Base-by-base conservation (phyloP, 2,113 vertebrate species). In the Cynopterus brachyotis region DNA sequence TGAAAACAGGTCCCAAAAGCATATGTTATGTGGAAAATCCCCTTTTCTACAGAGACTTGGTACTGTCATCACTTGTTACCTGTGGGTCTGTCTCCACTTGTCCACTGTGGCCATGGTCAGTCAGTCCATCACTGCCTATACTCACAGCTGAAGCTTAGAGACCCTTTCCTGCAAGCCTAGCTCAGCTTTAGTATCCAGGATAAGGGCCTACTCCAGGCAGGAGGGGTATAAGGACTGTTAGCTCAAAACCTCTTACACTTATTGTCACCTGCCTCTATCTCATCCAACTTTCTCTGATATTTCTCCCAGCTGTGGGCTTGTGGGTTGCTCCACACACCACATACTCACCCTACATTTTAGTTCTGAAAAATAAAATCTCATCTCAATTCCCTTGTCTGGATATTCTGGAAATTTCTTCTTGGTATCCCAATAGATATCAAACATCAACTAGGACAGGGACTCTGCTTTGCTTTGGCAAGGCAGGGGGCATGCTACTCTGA, bases 81-180 rank as follows among this genome's bases (percentile, higher is more conserved):
- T 0, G 0, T 15, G n/a, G 13, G 8, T 67, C 85, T 17, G 0
- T 10, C 83, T 53, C 47, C 4, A 12, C 59, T 10, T 62, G 60
- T 17, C 22, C 30, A 7, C 13, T 28, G 3, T 30, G 78, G 66
- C 86, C 40, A 40, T 16, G 26, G 30, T 55, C 70, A 35, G 59
- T 5, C 42, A 35, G 59, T 5, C 42, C 9, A 5, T 47, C 30
- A 20, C 32, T 10, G 15, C 57, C 85, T 60, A 4, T 35, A 16
- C 24, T 75, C 76, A 22, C 40, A 13, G 13, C 20, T 55, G 24
- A 80, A 32, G 10, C 10, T 64, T 15, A 0, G 5, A 67, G 62
- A 45, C 40, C 32, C 28, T 67, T 28, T 19, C 60, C 69, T 87
- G 37, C 5, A 22, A 32, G 20, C 32, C 37, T 3, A 80, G 42